phyloP scores from a whole-genome alignment of 2,888 invertebrate genomes.

The Tetragonisca angustula region DNA sequence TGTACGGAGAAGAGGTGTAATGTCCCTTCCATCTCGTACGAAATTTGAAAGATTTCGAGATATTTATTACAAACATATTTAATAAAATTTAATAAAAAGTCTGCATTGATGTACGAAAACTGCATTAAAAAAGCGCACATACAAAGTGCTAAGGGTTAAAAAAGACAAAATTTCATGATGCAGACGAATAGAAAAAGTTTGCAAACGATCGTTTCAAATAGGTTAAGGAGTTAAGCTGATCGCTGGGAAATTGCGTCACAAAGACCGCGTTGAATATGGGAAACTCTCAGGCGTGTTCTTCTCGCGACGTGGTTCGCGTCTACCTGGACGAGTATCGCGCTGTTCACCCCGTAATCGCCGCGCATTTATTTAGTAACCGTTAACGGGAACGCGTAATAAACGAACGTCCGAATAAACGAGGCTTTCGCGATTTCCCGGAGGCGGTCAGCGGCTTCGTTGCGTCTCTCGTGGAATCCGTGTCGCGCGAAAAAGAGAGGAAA shows the following conservation, averaged over 20 bases:
- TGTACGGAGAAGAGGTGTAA: too few species aligned
- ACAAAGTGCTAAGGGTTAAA: too few species aligned
- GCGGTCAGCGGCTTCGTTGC: neutral
- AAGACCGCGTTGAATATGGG: neutral
- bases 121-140: too few species aligned
- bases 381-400: neutral
- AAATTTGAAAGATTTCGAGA: too few species aligned
- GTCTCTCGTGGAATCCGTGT: constrained; percentile 49
- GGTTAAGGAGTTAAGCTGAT: neutral
- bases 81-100: too few species aligned
- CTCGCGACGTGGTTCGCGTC: neutral
- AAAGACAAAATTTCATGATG: too few species aligned
- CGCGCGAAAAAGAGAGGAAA: constrained; percentile 43
- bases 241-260: constrained; percentile 4
- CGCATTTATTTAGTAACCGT: constrained; percentile 34
- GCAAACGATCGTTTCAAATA: too few species aligned
- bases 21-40: too few species aligned
- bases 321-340: neutral
- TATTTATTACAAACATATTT: too few species aligned
- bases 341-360: constrained; percentile 15
- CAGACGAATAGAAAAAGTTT: too few species aligned
- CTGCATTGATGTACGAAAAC: too few species aligned
- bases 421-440: constrained; percentile 35
- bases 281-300: constrained; percentile 16
- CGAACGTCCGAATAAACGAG: constrained; percentile 20